These are phyloP conservation scores for Whitmania pigra DNA, from an alignment of 1,140 invertebrate genomes.

Conservation along the genomic window DNA sequence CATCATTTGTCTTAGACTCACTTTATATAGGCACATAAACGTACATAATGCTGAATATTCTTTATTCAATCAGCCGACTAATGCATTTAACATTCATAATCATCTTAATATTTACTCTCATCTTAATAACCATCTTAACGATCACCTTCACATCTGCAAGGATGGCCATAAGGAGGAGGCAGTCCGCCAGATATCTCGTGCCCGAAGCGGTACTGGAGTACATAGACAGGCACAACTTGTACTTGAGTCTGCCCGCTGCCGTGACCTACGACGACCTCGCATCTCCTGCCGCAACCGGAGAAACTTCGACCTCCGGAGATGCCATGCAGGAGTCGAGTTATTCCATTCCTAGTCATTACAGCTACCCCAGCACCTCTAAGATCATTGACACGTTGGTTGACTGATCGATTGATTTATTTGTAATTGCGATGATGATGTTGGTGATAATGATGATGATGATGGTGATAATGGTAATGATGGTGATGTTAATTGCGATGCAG, in stretches of 20 bases:
- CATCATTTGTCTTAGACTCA: too few relatives aligned
- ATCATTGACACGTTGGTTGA: not conserved
- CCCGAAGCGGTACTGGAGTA: slow-evolving; percentile 70
- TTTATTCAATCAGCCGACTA: too few relatives aligned
- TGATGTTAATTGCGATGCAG: too few relatives aligned
- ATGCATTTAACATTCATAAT: too few relatives aligned
- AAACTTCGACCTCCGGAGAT: not conserved
- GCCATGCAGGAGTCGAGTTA: slow-evolving; percentile 1
- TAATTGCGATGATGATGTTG: not conserved
- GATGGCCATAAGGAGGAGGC: slow-evolving; percentile 53
- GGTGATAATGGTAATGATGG: too few relatives aligned
- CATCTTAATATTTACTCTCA: too few relatives aligned
- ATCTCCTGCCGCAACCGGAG: not conserved
- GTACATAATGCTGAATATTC: too few relatives aligned
- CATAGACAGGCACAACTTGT: slow-evolving; percentile 62
- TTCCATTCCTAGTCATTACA: not conserved
- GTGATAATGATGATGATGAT: too few relatives aligned
- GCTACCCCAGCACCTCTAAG: not conserved
- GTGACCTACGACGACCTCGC: not conserved
- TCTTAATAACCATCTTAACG: too few relatives aligned
- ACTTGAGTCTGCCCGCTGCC: slow-evolving; percentile 31
- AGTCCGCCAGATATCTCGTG: slow-evolving; percentile 73
- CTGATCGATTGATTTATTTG: not conserved
- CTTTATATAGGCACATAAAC: too few relatives aligned
- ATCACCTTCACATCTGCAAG: not conserved